Evolutionary conservation across 2,888 invertebrate species (phyloP).

Genomic region (Platypus cylindrus): DNA sequence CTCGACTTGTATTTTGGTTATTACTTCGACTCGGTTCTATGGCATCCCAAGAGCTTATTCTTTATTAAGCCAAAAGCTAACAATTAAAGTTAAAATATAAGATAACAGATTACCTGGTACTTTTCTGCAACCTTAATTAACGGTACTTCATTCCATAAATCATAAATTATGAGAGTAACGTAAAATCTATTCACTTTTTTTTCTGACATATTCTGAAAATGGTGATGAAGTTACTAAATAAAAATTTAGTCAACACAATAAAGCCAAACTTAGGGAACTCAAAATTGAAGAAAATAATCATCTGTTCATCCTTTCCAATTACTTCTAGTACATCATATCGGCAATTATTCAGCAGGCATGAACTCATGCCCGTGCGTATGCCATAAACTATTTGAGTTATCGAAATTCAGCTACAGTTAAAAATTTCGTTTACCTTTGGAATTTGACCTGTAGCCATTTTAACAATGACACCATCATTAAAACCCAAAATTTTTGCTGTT

Average conservation of each 20-base stretch:
- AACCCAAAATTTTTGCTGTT: conserved; percentile 61
- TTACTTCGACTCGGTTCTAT: background rate
- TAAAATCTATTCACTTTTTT: conserved; percentile 67
- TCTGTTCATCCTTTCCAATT: too few species aligned
- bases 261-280: too few species aligned
- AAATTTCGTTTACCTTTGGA: conserved; percentile 8
- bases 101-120: conserved; percentile 35
- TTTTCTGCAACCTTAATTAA: conserved; percentile 57
- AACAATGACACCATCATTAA: conserved; percentile 60
- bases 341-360: too few species aligned
- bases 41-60: too few species aligned
- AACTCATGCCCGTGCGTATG: too few species aligned
- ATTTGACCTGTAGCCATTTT: conserved; percentile 48
- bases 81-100: background rate
- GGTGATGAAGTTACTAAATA: background rate
- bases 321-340: too few species aligned
- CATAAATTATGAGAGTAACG: conserved; percentile 71
- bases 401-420: too few species aligned
- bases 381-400: too few species aligned
- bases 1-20: background rate
- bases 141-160: conserved; percentile 57
- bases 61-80: background rate
- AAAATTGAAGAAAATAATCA: too few species aligned
- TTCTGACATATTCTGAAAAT: conserved; percentile 44
- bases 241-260: too few species aligned